Evolutionary conservation across 2,797 vertebrate species (phyloP).

Genomic region (Dendrocincla tyrannina): DNA sequence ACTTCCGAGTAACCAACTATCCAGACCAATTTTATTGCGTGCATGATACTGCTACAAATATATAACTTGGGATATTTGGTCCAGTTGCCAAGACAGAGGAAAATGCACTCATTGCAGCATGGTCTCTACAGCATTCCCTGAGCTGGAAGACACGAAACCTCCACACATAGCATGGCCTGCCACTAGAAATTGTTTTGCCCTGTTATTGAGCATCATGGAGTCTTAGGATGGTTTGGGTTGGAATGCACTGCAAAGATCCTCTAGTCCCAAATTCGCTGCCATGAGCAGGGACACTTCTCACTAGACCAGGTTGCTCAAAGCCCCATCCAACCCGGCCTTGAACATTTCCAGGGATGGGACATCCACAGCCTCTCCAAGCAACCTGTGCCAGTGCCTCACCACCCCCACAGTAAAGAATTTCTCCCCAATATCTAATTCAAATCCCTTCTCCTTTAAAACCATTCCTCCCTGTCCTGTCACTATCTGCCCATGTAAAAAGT

Average conservation of each 20-base stretch:
- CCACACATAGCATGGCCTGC: not conserved
- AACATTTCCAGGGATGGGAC: not conserved
- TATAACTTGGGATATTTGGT: not conserved
- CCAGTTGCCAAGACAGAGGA: not conserved
- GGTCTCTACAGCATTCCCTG: not conserved
- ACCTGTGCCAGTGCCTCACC: not conserved
- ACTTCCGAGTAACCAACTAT: not conserved
- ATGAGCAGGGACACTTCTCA: not conserved
- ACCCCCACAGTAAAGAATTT: not conserved
- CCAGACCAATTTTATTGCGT: not conserved
- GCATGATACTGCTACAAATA: not conserved
- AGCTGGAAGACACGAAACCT: not conserved
- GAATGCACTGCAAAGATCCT: not conserved
- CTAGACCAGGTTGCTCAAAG: not conserved
- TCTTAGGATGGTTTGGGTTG: not conserved
- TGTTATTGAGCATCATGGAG: not conserved
- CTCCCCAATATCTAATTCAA: not conserved
- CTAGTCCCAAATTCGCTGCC: not conserved
- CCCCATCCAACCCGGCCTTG: not conserved
- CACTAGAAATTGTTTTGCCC: not conserved
- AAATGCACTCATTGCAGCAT: not conserved
- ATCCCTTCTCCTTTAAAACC: not conserved
- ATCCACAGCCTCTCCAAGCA: not conserved
- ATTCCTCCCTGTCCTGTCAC: not conserved
- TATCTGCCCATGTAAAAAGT: not conserved